phyloP scores from a whole-genome alignment of 2,888 invertebrate genomes.

The Strigamia maritima region DNA sequence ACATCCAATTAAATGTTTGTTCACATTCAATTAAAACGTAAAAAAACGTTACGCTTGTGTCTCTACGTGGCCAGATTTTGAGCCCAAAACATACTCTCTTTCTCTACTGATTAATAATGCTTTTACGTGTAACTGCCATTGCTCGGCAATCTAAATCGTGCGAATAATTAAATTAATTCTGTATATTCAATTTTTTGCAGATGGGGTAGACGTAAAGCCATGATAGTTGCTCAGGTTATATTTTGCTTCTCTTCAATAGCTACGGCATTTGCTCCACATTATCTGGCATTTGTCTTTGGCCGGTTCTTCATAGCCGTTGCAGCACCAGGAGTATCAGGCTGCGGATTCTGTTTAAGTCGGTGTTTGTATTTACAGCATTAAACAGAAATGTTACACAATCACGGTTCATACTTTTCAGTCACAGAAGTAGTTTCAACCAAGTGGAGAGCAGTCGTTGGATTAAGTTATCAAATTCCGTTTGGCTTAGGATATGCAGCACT shows the following conservation, averaged over 20 bases:
- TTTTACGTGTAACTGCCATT: too few species aligned
- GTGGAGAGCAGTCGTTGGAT: slow-evolving; percentile 75
- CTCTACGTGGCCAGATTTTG: too few species aligned
- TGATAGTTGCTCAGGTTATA: slow-evolving; percentile 67
- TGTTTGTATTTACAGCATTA: neutral
- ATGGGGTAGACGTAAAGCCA: slow-evolving; percentile 71
- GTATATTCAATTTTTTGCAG: slow-evolving; percentile 45
- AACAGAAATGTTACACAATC: too few species aligned
- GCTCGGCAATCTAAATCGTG: too few species aligned
- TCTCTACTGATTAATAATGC: too few species aligned
- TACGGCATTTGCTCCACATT: slow-evolving; percentile 68
- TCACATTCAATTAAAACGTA: too few species aligned
- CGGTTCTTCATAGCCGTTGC: slow-evolving; percentile 56
- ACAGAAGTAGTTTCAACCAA: slow-evolving; percentile 75
- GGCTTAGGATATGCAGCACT: slow-evolving; percentile 72
- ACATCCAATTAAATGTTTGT: too few species aligned
- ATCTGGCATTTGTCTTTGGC: slow-evolving; percentile 66
- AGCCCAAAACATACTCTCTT: too few species aligned
- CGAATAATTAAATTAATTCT: neutral
- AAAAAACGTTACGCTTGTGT: too few species aligned
- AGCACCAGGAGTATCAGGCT: slow-evolving; percentile 37
- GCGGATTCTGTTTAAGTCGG: neutral
- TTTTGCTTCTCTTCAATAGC: slow-evolving; percentile 62
- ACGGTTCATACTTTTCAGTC: too few species aligned
- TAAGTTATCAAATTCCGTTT: slow-evolving; percentile 74